A percentile compares a stretch with the other conserved stretches of the same genome.
phyloP scores from a whole-genome alignment of 2,888 invertebrate genomes.

The Epinotia demarniana region DNA sequence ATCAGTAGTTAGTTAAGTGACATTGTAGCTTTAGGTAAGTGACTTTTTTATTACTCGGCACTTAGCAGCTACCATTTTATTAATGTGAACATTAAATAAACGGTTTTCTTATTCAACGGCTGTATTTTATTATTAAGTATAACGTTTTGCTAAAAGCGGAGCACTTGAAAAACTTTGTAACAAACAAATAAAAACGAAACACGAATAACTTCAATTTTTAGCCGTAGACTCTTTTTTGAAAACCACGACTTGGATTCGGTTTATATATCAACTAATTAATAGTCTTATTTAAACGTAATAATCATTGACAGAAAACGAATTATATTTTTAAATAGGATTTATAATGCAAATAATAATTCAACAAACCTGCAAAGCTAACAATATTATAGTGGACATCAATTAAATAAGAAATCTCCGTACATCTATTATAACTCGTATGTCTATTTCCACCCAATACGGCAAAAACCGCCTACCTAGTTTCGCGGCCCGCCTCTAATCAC shows the following conservation, averaged over 20 bases:
- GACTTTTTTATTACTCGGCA: slow-evolving; percentile 8
- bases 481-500: slow-evolving; percentile 52
- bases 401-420: background rate
- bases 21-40: slow-evolving; percentile 12
- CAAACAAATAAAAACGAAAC: background rate
- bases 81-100: slow-evolving; percentile 1
- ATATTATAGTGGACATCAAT: no score
- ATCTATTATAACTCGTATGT: background rate
- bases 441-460: slow-evolving; percentile 40
- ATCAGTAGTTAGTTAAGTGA: background rate
- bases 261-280: background rate
- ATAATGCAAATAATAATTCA: background rate
- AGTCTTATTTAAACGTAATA: background rate
- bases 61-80: slow-evolving; percentile 20
- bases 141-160: background rate
- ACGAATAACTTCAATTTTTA: background rate
- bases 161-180: background rate
- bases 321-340: background rate
- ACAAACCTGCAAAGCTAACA: no score
- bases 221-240: background rate
- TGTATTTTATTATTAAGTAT: background rate
- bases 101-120: slow-evolving; percentile 11
- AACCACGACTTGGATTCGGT: background rate
- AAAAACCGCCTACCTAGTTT: slow-evolving; percentile 53
- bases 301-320: background rate